These are phyloP conservation scores for Drosophila anceps DNA, from an alignment of 2,888 invertebrate species.

Conservation along the genomic window DNA sequence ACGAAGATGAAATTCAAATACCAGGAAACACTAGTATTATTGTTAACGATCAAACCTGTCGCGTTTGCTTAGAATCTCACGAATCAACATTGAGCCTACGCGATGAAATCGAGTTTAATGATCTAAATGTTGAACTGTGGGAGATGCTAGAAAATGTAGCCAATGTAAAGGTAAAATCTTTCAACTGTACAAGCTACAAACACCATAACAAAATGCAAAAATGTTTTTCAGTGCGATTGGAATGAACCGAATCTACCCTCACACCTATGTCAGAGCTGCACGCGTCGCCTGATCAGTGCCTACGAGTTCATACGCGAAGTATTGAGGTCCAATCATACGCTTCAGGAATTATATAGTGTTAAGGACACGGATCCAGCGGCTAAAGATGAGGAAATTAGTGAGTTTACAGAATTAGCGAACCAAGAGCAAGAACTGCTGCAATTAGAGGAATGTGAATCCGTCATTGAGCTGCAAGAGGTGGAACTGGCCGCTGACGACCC, in stretches of 20 bases:
- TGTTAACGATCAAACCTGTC: slow-evolving; percentile 60
- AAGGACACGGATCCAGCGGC: slow-evolving; percentile 17
- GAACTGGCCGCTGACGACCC: slow-evolving; percentile 4
- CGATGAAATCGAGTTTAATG: slow-evolving; percentile 76
- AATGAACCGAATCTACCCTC: slow-evolving; percentile 65
- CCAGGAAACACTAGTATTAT: neutral
- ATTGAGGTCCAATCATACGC: slow-evolving; percentile 69
- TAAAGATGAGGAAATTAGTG: slow-evolving; percentile 3
- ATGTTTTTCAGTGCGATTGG: slow-evolving; percentile 53
- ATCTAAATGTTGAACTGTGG: slow-evolving; percentile 65
- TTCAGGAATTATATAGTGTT: slow-evolving; percentile 47
- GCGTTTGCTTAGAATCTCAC: slow-evolving; percentile 74
- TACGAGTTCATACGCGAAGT: slow-evolving; percentile 80
- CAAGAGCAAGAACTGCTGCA: slow-evolving; percentile 17
- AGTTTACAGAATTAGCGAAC: slow-evolving; percentile 9
- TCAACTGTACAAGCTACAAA: neutral
- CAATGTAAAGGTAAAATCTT: slow-evolving; percentile 67
- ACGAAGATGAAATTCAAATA: slow-evolving; percentile 5
- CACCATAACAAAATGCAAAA: neutral
- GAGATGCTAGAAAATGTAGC: slow-evolving; percentile 73
- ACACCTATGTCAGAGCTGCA: slow-evolving; percentile 76
- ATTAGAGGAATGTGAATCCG: slow-evolving; percentile 33
- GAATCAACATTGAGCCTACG: slow-evolving; percentile 70
- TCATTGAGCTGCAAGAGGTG: slow-evolving; percentile 31
- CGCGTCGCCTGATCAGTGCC: slow-evolving; percentile 74